A percentile compares a stretch with the other conserved stretches of the same genome.
Conservation (phyloP, 2,797 vertebrate genomes). For the Sebastes cheni region DNA sequence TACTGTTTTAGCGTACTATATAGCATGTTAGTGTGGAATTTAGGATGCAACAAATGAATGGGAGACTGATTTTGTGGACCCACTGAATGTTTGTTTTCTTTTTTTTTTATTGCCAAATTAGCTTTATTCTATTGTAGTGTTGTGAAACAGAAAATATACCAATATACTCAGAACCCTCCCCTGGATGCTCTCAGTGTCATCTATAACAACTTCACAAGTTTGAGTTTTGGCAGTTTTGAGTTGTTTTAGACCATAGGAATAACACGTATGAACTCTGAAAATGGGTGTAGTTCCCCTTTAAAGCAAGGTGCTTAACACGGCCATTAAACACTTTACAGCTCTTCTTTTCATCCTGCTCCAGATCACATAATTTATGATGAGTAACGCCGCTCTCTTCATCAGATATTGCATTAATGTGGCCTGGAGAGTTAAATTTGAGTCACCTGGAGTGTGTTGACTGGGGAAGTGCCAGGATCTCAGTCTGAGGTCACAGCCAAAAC, state of each 20-base stretch:
- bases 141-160: background rate
- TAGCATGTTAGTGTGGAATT: no score
- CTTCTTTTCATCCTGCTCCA: background rate
- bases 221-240: background rate
- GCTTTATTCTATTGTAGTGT: rapidly evolving
- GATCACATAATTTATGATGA: constrained; percentile 14
- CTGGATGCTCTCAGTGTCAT: background rate
- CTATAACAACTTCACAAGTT: background rate
- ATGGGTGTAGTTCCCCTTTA: background rate
- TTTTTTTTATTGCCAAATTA: no score
- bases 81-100: no score
- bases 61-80: no score
- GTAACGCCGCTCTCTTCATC: constrained; percentile 5
- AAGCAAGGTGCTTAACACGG: background rate
- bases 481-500: constrained; percentile 49
- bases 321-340: constrained; percentile 9
- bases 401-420: constrained; percentile 20
- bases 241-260: background rate
- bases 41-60: no score
- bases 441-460: constrained; percentile 15
- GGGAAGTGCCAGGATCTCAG: constrained; percentile 25
- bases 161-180: no score
- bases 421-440: constrained; percentile 7
- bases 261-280: background rate
- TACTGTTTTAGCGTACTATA: no score